A percentile compares a stretch with the other conserved stretches of the same genome.
phyloP scores from a whole-genome alignment of 2,113 vertebrate genomes.

The Carassius carassius region DNA sequence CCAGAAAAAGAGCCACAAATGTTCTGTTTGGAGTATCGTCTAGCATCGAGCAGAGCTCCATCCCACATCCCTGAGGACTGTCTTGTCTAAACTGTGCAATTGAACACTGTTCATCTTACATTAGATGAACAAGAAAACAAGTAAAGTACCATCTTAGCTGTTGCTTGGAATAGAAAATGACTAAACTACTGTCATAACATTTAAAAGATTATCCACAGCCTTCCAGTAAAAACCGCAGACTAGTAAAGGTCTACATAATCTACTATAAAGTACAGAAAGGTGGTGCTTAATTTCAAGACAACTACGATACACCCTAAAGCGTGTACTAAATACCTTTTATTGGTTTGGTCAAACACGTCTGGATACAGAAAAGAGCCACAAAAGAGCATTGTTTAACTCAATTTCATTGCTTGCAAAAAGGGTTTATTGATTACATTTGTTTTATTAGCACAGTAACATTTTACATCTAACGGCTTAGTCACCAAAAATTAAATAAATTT shows the following conservation, averaged over 20 bases:
- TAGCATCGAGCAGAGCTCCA: conserved; percentile 17
- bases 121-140: conserved; percentile 29
- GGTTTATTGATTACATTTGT: background rate
- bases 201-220: background rate
- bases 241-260: background rate
- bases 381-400: background rate
- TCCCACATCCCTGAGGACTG: conserved; percentile 36
- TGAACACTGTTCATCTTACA: conserved; percentile 18
- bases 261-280: background rate
- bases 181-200: background rate
- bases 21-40: conserved; percentile 42
- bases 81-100: conserved; percentile 19
- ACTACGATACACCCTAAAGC: background rate
- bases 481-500: conserved; percentile 32
- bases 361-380: background rate
- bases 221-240: conserved; percentile 12
- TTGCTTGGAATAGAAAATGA: conserved; percentile 30
- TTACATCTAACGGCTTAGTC: too few relatives aligned
- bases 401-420: background rate
- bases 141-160: conserved; percentile 15
- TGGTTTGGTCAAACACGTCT: background rate
- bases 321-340: background rate
- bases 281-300: background rate
- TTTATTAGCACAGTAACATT: too few relatives aligned
- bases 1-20: conserved; percentile 36